These are phyloP conservation scores for Pogonus chalceus DNA, from an alignment of 1,140 invertebrate species.

Conservation along the genomic window DNA sequence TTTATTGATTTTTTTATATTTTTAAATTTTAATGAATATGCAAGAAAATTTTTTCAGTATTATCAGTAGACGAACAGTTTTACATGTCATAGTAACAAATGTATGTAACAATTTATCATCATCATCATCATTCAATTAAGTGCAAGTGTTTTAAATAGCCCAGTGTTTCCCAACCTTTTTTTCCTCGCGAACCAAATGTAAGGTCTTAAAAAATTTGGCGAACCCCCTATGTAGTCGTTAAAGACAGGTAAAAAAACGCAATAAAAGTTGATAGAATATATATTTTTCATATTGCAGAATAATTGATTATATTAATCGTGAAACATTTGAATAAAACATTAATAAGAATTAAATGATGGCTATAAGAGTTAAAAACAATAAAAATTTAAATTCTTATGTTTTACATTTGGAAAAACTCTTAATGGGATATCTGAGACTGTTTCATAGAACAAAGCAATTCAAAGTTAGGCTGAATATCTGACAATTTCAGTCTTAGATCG, in stretches of 20 bases:
- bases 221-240: background rate
- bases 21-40: too few relatives aligned
- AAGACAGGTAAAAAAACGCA: background rate
- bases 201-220: background rate
- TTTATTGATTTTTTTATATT: too few relatives aligned
- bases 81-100: too few relatives aligned
- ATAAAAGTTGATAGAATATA: background rate
- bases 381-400: background rate
- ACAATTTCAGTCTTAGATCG: conserved; percentile 1
- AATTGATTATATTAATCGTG: background rate
- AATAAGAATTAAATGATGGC: background rate
- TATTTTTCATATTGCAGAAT: background rate
- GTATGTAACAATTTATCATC: too few relatives aligned
- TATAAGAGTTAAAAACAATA: background rate
- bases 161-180: background rate
- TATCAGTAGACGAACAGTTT: too few relatives aligned
- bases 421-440: conserved; percentile 9
- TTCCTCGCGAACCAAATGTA: background rate
- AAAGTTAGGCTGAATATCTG: background rate
- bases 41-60: too few relatives aligned
- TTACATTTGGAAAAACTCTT: background rate
- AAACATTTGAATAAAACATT: background rate
- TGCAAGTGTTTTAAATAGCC: too few relatives aligned
- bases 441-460: background rate
- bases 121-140: too few relatives aligned